Conservation (phyloP, 1,140 invertebrate species). For the Lasioglossum baleicum region DNA sequence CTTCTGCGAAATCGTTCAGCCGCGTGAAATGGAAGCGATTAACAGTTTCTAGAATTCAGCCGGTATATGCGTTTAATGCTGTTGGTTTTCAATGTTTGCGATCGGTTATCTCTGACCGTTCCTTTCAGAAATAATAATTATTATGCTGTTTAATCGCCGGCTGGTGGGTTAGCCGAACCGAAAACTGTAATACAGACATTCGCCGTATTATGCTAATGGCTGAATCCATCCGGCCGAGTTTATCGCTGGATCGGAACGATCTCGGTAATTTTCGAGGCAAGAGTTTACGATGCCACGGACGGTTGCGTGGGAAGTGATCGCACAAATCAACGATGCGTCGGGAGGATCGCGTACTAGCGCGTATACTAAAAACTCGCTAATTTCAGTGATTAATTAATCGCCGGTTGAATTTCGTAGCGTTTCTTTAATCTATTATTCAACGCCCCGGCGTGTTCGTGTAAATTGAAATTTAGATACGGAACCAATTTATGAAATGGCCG, state of each 20-base stretch:
- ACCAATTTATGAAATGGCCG: too few species aligned
- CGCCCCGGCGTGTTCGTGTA: too few species aligned
- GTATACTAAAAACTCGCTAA: not conserved
- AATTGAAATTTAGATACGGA: too few species aligned
- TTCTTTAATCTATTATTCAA: too few species aligned
- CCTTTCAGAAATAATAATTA: not conserved
- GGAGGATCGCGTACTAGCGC: too few species aligned
- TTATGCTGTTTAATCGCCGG: conserved; percentile 2
- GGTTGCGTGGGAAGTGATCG: conserved; percentile 29
- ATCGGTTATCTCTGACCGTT: not conserved
- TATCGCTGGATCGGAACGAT: conserved; percentile 40
- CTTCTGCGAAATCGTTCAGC: too few species aligned
- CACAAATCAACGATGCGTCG: conserved; percentile 15
- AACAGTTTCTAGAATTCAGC: too few species aligned
- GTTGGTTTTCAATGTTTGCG: not conserved
- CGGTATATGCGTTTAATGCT: not conserved
- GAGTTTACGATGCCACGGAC: conserved; percentile 10
- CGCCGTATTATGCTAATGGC: conserved; percentile 46
- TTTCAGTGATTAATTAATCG: too few species aligned
- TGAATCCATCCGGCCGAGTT: conserved; percentile 39
- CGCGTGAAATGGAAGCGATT: too few species aligned
- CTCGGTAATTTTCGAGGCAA: conserved; percentile 9
- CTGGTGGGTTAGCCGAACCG: not conserved
- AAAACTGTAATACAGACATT: conserved; percentile 33
- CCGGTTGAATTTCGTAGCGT: not conserved